Conservation (phyloP, 2,113 vertebrate genomes). For the Pteropus alecto region DNA sequence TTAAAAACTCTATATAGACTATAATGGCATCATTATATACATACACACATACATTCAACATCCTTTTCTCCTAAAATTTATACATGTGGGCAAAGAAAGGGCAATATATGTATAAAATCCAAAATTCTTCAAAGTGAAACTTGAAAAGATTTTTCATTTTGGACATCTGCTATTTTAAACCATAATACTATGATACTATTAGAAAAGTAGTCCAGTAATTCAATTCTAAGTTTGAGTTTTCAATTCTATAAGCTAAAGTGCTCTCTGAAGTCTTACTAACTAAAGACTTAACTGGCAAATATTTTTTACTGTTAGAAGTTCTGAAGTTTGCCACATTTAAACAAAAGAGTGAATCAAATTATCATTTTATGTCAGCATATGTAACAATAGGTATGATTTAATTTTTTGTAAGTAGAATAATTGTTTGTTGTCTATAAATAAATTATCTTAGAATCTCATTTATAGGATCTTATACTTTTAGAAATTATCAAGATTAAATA, state of each 20-base stretch:
- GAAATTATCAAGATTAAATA: slow-evolving; percentile 16
- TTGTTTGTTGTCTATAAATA: neutral
- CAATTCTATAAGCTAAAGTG: neutral
- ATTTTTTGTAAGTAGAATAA: neutral
- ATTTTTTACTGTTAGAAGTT: neutral
- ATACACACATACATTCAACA: neutral
- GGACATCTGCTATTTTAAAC: slow-evolving; percentile 48
- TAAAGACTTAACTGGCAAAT: neutral
- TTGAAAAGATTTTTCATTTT: neutral
- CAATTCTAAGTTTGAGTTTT: neutral
- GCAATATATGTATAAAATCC: neutral
- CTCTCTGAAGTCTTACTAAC: slow-evolving; percentile 10
- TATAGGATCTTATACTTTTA: slow-evolving; percentile 7
- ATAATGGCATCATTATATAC: neutral
- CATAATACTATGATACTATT: slow-evolving; percentile 13
- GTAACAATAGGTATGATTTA: neutral
- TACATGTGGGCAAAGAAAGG: neutral
- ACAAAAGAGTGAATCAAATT: neutral
- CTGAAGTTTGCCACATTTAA: neutral
- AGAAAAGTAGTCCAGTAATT: neutral
- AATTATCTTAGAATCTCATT: neutral
- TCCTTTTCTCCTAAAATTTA: slow-evolving; percentile 39
- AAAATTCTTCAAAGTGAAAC: slow-evolving; percentile 18
- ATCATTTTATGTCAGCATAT: neutral
- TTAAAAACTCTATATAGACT: neutral